phyloP scores from a whole-genome alignment of 2,888 invertebrate species.

The Diarsia brunnea region DNA sequence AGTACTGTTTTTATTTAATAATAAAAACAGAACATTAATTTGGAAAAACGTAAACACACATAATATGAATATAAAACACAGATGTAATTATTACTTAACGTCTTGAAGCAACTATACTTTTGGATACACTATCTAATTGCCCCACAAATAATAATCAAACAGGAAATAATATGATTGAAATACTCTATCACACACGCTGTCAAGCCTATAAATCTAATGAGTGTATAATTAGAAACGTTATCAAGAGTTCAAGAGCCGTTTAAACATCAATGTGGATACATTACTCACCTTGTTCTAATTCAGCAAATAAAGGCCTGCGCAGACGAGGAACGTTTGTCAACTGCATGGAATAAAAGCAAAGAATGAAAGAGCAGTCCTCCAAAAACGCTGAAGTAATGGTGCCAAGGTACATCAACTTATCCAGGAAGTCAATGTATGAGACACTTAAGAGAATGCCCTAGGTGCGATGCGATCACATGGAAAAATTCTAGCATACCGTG shows the following conservation, averaged over 20 bases:
- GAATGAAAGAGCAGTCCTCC: background rate
- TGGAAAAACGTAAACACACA: background rate
- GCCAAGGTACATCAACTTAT: background rate
- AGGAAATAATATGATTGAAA: constrained; percentile 61
- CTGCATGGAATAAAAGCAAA: background rate
- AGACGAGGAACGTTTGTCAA: background rate
- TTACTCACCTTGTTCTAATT: constrained; percentile 64
- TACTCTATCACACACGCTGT: constrained; percentile 35
- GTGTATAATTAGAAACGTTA: constrained; percentile 67
- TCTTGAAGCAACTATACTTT: constrained; percentile 24
- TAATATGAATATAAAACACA: constrained; percentile 6
- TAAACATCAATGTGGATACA: constrained; percentile 63
- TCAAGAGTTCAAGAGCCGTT: constrained; percentile 65
- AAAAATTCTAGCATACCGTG: background rate
- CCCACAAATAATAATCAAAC: constrained; percentile 43
- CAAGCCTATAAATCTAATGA: constrained; percentile 55
- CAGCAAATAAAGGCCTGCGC: constrained; percentile 49
- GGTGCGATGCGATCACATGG: too few relatives aligned
- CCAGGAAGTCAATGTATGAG: background rate
- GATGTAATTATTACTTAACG: constrained; percentile 4
- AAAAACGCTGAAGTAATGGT: background rate
- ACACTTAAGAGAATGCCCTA: background rate
- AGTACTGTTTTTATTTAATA: constrained; percentile 8
- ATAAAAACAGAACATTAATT: constrained; percentile 5
- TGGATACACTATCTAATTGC: constrained; percentile 24